Evolutionary conservation across 35 echinoderm and acorn worm genomes (phyloP).

Genomic region (Eucidaris tribuloides): DNA sequence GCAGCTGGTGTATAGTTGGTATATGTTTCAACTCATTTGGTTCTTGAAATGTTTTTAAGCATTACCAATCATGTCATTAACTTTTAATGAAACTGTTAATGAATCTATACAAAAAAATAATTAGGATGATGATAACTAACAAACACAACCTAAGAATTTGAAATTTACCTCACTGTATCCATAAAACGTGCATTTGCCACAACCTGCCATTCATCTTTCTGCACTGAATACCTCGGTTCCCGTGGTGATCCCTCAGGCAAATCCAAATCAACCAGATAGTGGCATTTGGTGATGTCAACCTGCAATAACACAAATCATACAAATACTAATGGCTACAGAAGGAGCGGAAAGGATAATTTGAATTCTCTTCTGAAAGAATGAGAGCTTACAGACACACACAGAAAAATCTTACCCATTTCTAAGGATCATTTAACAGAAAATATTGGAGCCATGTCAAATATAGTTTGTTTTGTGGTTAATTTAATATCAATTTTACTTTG

Average conservation of each 20-base stretch:
- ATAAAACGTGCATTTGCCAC: slow-evolving; percentile 51
- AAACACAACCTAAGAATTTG: not conserved
- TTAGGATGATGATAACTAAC: not conserved
- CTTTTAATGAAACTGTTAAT: not conserved
- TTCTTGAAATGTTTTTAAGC: not conserved
- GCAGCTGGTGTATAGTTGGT: too few relatives aligned
- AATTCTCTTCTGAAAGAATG: not conserved
- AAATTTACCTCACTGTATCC: slow-evolving; percentile 51
- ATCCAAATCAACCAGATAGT: slow-evolving; percentile 94
- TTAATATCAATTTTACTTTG: too few relatives aligned
- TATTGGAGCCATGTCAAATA: too few relatives aligned
- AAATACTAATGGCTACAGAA: not conserved
- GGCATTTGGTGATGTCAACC: slow-evolving; percentile 84
- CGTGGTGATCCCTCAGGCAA: slow-evolving; percentile 33
- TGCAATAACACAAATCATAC: not conserved
- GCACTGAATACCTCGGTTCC: slow-evolving; percentile 69
- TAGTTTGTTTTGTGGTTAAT: too few relatives aligned
- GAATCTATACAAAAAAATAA: not conserved
- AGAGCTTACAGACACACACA: not conserved
- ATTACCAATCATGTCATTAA: too few relatives aligned
- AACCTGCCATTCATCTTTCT: slow-evolving; percentile 65
- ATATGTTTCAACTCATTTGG: too few relatives aligned
- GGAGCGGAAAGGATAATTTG: not conserved
- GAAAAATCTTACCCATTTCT: not conserved
- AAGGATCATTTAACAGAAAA: too few relatives aligned